Base-by-base conservation (phyloP, 2,888 invertebrate genomes). In the Caradrina clavipalpis region DNA sequence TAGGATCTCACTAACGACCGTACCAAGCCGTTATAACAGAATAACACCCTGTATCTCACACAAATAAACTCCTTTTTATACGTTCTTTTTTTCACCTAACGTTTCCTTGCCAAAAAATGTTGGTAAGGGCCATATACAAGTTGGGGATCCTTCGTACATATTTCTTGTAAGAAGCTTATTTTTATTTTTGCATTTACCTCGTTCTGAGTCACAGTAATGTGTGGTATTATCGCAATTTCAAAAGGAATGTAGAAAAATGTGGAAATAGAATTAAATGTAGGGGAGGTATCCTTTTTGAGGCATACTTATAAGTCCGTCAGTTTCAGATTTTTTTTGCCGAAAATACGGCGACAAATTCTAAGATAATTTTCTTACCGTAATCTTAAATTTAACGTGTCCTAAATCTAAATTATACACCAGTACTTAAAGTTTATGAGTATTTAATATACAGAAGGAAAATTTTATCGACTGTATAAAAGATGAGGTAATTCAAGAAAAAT, bases 1-100 rank as follows among this genome's bases (percentile, higher is more conserved):
- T 83, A 73, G 82, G 81, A 86, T 89, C 89, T 83, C 39, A 64
- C 80, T 89, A 89, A 89, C 87, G 89, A 87, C 86, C 82, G 71
- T 69, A 75, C 76, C 69, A 81, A 68, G 80, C 86, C 82, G 81
- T 89, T 89, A 88, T 81, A 84, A 84, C 83, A 84, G 77, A 81
- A 76, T 77, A 81, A 79, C 79, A 76, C 72, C 67, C 75, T 55
- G 78, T 85, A 82, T 82, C 80, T 81, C 62, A 62, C 73, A 77
- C 72, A 83, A 85, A 83, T 77, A 85, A 85, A 86, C 78, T 70
- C 63, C 63, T 69, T 80, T 35, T 82, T 81, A 76, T 69, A 65
- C 61, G 39, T 67, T 68, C 58, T 71, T 78, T 62, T 77, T 76
- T 70, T 60, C 65, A 58, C 80, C 21, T 68, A 74, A 74, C 64